These are phyloP conservation scores for Fistularia commersonii DNA, from an alignment of 2,797 vertebrate genomes.

Conservation along the genomic window DNA sequence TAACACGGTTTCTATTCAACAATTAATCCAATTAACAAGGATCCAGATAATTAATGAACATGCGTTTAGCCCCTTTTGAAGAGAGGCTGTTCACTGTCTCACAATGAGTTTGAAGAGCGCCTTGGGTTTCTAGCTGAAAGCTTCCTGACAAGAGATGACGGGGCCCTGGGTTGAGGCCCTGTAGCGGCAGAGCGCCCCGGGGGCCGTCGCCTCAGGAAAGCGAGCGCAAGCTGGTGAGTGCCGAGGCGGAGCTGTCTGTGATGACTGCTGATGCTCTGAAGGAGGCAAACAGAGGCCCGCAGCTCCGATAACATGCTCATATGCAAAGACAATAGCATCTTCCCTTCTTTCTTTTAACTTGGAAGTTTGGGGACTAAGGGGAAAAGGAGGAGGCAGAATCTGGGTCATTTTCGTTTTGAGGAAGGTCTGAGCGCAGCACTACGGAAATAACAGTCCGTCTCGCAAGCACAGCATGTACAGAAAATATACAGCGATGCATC, in stretches of 20 bases:
- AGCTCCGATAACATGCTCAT: conserved; percentile 49
- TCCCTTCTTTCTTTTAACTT: conserved; percentile 36
- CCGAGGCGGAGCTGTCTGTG: conserved; percentile 39
- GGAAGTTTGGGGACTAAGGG: conserved; percentile 48
- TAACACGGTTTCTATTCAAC: conserved; percentile 76
- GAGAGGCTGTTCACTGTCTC: conserved; percentile 59
- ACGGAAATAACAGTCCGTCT: conserved; percentile 53
- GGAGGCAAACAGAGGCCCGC: conserved; percentile 48
- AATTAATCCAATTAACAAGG: conserved; percentile 81
- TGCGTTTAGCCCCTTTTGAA: conserved; percentile 68
- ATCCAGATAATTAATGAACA: conserved; percentile 76
- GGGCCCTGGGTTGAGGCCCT: conserved; percentile 39
- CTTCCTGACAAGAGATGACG: conserved; percentile 47
- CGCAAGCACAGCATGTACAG: conserved; percentile 40
- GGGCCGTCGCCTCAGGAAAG: conserved; percentile 41
- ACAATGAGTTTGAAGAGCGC: conserved; percentile 56
- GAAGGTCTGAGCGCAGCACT: conserved; percentile 41
- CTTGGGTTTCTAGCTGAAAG: conserved; percentile 54
- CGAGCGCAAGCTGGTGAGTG: conserved; percentile 29
- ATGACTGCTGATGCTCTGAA: conserved; percentile 44
- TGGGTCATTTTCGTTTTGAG: conserved; percentile 69
- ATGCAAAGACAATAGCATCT: conserved; percentile 49
- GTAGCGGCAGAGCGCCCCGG: conserved; percentile 25
- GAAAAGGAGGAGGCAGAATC: conserved; percentile 45
- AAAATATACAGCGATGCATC: conserved; percentile 31